A percentile compares a stretch with the other conserved stretches of the same genome.
These are phyloP conservation scores for Potamarius usumacintae DNA, from an alignment of 2,113 vertebrate genomes.

Conservation along the genomic window DNA sequence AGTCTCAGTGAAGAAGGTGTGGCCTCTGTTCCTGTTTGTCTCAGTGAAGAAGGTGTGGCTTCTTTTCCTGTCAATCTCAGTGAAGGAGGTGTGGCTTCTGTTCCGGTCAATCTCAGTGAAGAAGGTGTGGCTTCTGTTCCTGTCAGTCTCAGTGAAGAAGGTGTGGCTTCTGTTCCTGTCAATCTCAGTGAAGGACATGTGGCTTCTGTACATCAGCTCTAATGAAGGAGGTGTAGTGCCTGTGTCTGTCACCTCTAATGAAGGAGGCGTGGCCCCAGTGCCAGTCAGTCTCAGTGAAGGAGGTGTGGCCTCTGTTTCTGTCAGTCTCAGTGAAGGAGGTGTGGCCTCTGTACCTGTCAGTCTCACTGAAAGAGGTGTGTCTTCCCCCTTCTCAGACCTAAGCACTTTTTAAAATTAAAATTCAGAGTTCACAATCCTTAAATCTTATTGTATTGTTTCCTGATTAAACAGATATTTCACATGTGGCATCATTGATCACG, in stretches of 20 bases:
- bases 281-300: neutral
- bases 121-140: neutral
- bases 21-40: neutral
- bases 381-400: neutral
- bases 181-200: neutral
- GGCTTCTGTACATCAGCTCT: neutral
- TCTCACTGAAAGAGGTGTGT: neutral
- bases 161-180: neutral
- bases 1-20: neutral
- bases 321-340: neutral
- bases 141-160: neutral
- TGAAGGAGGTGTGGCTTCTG: neutral
- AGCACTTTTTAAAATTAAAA: neutral
- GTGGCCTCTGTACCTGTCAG: neutral
- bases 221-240: neutral
- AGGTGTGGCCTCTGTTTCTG: neutral
- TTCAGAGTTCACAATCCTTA: neutral
- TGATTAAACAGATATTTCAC: conserved; percentile 6
- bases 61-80: neutral
- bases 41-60: neutral
- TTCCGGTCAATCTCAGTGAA: neutral
- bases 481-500: neutral
- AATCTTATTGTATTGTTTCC: neutral
- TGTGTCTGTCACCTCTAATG: fast-evolving
- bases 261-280: neutral